Base-by-base conservation (phyloP, 2,888 invertebrate species). In the Agapostemon virescens region DNA sequence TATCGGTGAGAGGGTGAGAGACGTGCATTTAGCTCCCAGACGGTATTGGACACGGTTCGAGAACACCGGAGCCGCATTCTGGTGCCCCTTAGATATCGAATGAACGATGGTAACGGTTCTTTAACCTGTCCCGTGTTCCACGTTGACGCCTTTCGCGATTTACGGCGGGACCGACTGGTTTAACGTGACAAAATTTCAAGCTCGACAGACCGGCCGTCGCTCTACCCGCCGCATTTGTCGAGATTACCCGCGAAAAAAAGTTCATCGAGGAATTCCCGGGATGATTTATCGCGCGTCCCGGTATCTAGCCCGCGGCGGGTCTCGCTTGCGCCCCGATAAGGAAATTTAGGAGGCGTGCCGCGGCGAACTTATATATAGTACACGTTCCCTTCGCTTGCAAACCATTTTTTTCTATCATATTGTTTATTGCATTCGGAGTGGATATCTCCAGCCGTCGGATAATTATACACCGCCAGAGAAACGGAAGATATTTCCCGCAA, bases 71-170 rank as follows among this genome's bases (percentile, higher is more conserved):
- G 73, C 72, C 40, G 42, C 74, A 49, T 63, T 55, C 55, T 63
- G 70, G 38, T 40, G 30, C 77, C 64, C 64, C 64, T 66, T 66
- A 70, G 78, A 84, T 85, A 86, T 79, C 84, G 70, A 69, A 55
- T 78, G 81, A 79, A 81, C 84, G 81, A 84, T 73, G 79, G 40
- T 72, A 76, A 81, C 84, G 80, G 66, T 79, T 73, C 72, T 55
- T 55, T 77, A 71, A 69, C 30, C 70, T 75, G 76, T 74, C 77
- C 77, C 30, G 58, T 58, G 69, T 71, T 58, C 55, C 77, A 36
- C 55, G 82, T 84, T 86, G 82, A 70, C 85, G 86, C 86, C 82
- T 85, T 73, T 68, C 77, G 78, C 81, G 84, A 86, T 85, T 86
- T 86, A 86, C 68, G 11, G 40, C 36, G 33, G 55, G 63, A 80